Percentiles rank a stretch among this genome's conserved stretches.
These are phyloP conservation scores for Trichonephila clavata DNA, from an alignment of 1,140 invertebrate species.

Conservation along the genomic window DNA sequence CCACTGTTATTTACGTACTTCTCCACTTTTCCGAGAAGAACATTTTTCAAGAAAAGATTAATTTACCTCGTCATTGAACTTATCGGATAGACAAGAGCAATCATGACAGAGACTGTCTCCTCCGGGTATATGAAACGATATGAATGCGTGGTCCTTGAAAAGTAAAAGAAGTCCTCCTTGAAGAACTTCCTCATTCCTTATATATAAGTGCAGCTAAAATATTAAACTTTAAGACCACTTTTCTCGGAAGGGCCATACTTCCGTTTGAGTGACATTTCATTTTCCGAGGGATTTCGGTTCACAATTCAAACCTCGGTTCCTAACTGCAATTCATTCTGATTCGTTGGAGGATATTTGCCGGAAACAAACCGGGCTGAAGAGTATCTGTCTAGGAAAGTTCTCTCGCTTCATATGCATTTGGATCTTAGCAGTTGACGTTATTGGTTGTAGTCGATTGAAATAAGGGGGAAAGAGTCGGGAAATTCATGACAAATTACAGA, in stretches of 20 bases:
- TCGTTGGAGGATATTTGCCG: slow-evolving; percentile 15
- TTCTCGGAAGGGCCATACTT: background rate
- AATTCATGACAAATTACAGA: background rate
- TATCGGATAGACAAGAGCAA: slow-evolving; percentile 25
- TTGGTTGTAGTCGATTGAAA: slow-evolving; percentile 33
- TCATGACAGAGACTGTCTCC: background rate
- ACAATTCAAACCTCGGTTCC: background rate
- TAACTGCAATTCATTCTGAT: slow-evolving; percentile 32
- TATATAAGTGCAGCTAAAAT: slow-evolving; percentile 11
- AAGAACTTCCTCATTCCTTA: slow-evolving; percentile 9
- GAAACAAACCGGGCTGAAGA: slow-evolving; percentile 12
- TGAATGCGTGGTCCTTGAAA: background rate
- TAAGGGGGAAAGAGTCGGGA: background rate
- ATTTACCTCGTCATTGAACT: slow-evolving; percentile 10
- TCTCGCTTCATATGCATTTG: slow-evolving; percentile 6
- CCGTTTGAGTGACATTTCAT: slow-evolving; percentile 47
- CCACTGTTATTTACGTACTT: background rate
- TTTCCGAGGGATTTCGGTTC: slow-evolving; percentile 3
- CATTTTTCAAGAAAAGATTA: slow-evolving; percentile 19
- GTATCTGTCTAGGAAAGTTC: slow-evolving; percentile 15
- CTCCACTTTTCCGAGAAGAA: background rate
- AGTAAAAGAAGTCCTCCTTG: slow-evolving; percentile 14
- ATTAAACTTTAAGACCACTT: slow-evolving; percentile 45
- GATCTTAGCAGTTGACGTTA: slow-evolving; percentile 32
- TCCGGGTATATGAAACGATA: background rate